These are phyloP conservation scores for Theocolax elegans DNA, from an alignment of 1,140 invertebrate species.

Conservation along the genomic window DNA sequence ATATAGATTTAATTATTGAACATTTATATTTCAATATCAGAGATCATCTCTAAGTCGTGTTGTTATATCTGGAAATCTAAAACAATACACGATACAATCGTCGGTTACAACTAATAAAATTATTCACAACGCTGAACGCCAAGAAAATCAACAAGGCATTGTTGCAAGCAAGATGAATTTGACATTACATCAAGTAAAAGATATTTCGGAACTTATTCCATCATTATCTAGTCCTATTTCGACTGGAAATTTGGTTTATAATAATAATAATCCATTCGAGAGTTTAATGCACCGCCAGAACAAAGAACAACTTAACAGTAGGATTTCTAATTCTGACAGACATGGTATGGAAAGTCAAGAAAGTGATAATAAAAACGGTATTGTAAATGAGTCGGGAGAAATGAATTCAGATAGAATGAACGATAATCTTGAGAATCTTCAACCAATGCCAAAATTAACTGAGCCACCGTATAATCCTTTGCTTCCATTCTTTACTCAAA, in stretches of 20 bases:
- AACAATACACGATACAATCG: constrained; percentile 72
- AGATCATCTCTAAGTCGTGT: constrained; percentile 69
- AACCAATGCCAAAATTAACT: constrained; percentile 62
- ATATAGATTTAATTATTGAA: neutral
- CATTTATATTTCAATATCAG: constrained; percentile 48
- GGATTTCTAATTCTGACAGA: neutral
- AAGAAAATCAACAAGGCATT: constrained; percentile 68
- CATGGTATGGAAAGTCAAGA: neutral
- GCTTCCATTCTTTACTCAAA: constrained; percentile 67
- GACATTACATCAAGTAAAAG: constrained; percentile 58
- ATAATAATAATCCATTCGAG: constrained; percentile 60
- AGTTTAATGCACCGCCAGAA: constrained; percentile 31
- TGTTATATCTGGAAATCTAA: constrained; percentile 68
- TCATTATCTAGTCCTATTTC: constrained; percentile 53
- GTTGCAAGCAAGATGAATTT: constrained; percentile 72
- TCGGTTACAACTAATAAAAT: constrained; percentile 71
- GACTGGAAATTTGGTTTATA: constrained; percentile 71
- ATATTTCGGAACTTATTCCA: constrained; percentile 30
- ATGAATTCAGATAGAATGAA: constrained; percentile 28
- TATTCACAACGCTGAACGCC: constrained; percentile 66
- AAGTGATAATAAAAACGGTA: too few relatives aligned
- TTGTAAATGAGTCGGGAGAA: too few relatives aligned
- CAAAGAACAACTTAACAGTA: neutral
- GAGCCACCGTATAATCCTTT: constrained; percentile 64
- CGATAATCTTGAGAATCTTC: constrained; percentile 49